Percentiles rank a stretch among this genome's conserved stretches.
Conservation (phyloP, 2,797 vertebrate genomes). For the Coccyzus lansbergi region DNA sequence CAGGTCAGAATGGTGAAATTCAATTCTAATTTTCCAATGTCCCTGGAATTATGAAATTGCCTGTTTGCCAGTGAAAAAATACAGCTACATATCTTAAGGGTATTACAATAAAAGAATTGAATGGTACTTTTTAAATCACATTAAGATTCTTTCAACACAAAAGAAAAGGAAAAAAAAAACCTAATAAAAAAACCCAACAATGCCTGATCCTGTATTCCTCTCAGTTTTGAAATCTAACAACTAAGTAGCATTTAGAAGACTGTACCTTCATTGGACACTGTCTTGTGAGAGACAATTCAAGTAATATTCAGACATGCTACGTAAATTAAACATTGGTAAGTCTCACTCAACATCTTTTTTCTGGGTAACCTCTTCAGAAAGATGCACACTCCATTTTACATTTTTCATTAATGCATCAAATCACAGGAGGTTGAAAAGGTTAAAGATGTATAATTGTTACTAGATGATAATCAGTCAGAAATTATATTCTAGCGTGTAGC, state of each 20-base stretch:
- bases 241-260: not conserved
- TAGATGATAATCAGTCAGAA: conserved; percentile 60
- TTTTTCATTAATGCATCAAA: conserved; percentile 58
- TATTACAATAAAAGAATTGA: not conserved
- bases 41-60: not conserved
- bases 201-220: not conserved
- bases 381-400: not conserved
- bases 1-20: not conserved
- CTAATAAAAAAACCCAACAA: not conserved
- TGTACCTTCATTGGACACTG: not conserved
- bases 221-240: not conserved
- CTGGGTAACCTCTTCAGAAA: conserved; percentile 15
- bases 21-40: not conserved
- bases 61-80: not conserved
- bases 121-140: not conserved
- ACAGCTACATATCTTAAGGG: not conserved
- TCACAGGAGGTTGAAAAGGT: conserved; percentile 63
- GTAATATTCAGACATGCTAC: not conserved
- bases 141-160: not conserved
- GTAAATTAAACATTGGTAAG: conserved; percentile 29
- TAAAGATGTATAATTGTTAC: conserved; percentile 70
- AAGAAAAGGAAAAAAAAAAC: not conserved
- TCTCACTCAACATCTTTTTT: conserved; percentile 1
- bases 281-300: not conserved
- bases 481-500: not conserved